Conservation (phyloP, 2,888 invertebrate genomes). For the Stenchaetothrips biformis region DNA sequence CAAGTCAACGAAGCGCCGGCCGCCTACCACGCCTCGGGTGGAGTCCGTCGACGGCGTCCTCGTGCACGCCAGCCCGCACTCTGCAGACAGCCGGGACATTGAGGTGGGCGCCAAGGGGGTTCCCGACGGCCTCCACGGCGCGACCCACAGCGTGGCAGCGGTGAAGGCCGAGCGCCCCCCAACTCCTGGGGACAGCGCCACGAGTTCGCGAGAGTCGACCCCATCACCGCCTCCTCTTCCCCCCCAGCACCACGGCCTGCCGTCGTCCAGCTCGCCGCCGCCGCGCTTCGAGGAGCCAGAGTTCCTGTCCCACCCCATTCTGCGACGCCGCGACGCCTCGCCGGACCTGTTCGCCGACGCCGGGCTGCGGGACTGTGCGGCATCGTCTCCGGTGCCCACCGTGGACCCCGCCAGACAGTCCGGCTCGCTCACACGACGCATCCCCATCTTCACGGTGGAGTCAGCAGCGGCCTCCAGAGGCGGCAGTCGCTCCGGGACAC, state of each 20-base stretch:
- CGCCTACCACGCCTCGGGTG: background rate
- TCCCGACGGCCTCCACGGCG: background rate
- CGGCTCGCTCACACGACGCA: too few species aligned
- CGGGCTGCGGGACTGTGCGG: too few species aligned
- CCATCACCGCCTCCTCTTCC: background rate
- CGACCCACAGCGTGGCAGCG: background rate
- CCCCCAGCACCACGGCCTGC: background rate
- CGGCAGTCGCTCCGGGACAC: too few species aligned
- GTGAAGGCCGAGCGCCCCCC: background rate
- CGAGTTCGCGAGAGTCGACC: background rate
- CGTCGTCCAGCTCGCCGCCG: background rate
- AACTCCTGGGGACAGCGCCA: background rate
- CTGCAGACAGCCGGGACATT: too few species aligned
- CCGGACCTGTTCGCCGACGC: background rate
- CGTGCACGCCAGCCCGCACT: background rate
- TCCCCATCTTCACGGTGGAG: too few species aligned
- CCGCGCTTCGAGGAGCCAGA: background rate
- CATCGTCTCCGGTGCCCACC: background rate
- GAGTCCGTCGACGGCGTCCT: background rate
- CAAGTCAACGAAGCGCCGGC: background rate
- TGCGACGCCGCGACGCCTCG: conserved; percentile 1
- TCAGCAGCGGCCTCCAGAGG: too few species aligned
- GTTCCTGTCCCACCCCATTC: conserved; percentile 16
- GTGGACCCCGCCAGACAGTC: too few species aligned
- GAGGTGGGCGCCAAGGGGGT: background rate